These are phyloP conservation scores for Ceuthmochares aereus DNA, from an alignment of 2,113 vertebrate species.

Conservation along the genomic window DNA sequence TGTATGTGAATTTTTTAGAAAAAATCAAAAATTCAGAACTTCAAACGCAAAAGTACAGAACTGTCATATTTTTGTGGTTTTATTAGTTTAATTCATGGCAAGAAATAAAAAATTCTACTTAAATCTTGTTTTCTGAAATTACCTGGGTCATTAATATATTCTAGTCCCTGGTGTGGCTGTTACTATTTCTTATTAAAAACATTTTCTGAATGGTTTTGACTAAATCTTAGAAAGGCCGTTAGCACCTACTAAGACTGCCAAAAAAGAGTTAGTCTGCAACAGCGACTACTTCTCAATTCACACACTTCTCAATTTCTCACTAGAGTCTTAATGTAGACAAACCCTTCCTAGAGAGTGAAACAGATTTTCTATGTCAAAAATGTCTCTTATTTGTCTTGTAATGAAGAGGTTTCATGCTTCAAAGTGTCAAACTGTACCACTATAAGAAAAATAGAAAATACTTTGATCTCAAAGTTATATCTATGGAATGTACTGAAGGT, in stretches of 20 bases:
- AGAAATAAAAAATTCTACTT: neutral
- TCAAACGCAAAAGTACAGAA: neutral
- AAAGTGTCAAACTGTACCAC: neutral
- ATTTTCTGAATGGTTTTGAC: neutral
- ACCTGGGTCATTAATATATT: neutral
- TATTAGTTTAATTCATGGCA: neutral
- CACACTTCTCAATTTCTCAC: neutral
- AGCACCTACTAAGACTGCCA: neutral
- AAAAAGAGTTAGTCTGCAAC: neutral
- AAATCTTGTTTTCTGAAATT: neutral
- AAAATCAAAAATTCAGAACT: neutral
- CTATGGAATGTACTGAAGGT: neutral
- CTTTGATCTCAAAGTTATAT: slow-evolving; percentile 21
- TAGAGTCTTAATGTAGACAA: rapidly evolving
- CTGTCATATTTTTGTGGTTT: neutral
- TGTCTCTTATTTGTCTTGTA: neutral
- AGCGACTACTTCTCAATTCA: neutral
- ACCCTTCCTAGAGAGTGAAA: neutral
- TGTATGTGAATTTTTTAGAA: neutral
- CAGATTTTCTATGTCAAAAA: slow-evolving; percentile 25
- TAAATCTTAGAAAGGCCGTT: neutral
- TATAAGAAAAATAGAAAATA: slow-evolving; percentile 12
- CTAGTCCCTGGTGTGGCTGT: neutral
- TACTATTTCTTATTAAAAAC: neutral
- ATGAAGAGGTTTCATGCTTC: slow-evolving; percentile 12